Evolutionary conservation across 2,888 invertebrate species (phyloP).

Genomic region (Cryptus viduatorius): DNA sequence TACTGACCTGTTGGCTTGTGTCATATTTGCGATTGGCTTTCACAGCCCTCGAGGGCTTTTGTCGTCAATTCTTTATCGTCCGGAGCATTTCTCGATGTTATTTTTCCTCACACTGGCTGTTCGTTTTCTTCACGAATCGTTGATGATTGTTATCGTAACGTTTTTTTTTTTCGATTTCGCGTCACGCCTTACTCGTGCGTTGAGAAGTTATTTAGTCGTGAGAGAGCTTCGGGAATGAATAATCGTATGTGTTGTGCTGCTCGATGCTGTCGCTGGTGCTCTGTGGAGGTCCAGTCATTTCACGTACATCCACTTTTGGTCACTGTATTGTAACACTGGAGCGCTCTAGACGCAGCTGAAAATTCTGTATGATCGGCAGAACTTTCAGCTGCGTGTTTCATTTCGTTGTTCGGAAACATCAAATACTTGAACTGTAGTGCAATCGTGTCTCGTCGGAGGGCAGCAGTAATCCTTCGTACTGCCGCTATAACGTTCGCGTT

Average conservation of each 20-base stretch:
- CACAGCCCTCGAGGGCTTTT: slow-evolving; percentile 53
- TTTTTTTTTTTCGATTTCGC: neutral
- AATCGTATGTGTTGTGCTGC: slow-evolving; percentile 42
- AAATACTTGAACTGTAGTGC: neutral
- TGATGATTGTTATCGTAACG: slow-evolving; percentile 16
- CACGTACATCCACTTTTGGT: slow-evolving; percentile 38
- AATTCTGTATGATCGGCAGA: slow-evolving; percentile 58
- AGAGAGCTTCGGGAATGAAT: neutral
- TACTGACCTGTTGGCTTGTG: slow-evolving; percentile 82
- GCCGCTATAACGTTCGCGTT: neutral
- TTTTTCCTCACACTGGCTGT: neutral
- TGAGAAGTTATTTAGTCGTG: slow-evolving; percentile 15
- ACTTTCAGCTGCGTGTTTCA: slow-evolving; percentile 30
- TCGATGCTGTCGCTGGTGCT: slow-evolving; percentile 24
- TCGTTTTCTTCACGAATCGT: neutral
- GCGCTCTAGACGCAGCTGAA: slow-evolving; percentile 16
- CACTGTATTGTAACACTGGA: neutral
- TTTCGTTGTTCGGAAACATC: neutral
- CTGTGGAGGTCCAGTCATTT: slow-evolving; percentile 41
- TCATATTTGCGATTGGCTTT: slow-evolving; percentile 75
- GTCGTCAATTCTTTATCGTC: slow-evolving; percentile 56
- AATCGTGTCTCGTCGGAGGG: slow-evolving; percentile 8
- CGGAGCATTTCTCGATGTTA: slow-evolving; percentile 51
- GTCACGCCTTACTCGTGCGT: slow-evolving; percentile 18
- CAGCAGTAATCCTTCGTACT: neutral